Percentiles rank a stretch among this genome's conserved stretches.
Conservation (phyloP, 2,113 vertebrate genomes). For the Peromyscus leucopus region DNA sequence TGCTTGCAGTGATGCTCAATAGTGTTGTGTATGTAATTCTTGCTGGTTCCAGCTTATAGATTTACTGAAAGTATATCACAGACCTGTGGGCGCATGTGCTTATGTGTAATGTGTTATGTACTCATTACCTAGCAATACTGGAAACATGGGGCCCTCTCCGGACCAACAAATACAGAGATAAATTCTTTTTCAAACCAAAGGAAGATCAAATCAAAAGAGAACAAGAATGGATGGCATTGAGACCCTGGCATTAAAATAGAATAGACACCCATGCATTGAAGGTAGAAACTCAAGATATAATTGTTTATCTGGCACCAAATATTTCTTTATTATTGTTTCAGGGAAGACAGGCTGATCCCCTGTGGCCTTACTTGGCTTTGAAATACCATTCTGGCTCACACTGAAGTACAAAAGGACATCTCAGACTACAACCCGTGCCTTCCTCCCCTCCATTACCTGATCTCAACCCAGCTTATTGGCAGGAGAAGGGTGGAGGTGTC, state of each 20-base stretch:
- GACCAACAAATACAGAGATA: neutral
- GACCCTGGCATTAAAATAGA: slow-evolving; percentile 31
- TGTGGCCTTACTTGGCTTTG: slow-evolving; percentile 32
- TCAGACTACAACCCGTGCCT: slow-evolving; percentile 1
- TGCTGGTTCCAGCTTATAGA: neutral
- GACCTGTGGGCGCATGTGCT: neutral
- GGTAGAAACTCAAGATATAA: neutral
- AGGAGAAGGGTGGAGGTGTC: slow-evolving; percentile 38
- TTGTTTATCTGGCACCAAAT: slow-evolving; percentile 52
- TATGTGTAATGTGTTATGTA: neutral
- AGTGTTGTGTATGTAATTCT: neutral
- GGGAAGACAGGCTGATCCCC: neutral
- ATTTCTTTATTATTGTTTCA: slow-evolving; percentile 15
- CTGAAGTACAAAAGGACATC: neutral
- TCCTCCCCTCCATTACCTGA: slow-evolving; percentile 43
- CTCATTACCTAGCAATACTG: slow-evolving; percentile 39
- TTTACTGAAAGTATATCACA: slow-evolving; percentile 8
- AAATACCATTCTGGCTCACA: slow-evolving; percentile 1
- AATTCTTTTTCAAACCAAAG: slow-evolving; percentile 41
- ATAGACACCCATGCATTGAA: slow-evolving; percentile 3
- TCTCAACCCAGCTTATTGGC: neutral
- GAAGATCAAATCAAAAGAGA: slow-evolving; percentile 8
- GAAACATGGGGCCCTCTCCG: neutral
- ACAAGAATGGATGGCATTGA: neutral
- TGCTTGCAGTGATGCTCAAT: neutral